A percentile compares a stretch with the other conserved stretches of the same genome.
Conservation (phyloP, 2,797 vertebrate genomes). For the Phyllotis vaccarum region DNA sequence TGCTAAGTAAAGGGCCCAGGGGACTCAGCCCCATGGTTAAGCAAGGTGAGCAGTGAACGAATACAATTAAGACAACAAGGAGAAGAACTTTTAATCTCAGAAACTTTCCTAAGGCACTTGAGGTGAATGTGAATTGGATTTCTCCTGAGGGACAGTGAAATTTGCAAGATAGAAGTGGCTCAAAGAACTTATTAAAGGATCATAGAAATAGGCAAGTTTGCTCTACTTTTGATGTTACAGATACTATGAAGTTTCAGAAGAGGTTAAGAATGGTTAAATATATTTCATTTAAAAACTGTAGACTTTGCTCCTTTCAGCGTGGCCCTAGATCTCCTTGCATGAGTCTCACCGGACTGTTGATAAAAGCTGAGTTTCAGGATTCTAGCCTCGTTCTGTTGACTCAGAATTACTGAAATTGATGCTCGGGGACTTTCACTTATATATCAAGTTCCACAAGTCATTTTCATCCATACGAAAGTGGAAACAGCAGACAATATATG, state of each 20-base stretch:
- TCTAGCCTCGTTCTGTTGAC: not conserved
- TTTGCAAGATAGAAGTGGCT: not conserved
- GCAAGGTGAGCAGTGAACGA: not conserved
- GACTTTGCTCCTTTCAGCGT: not conserved
- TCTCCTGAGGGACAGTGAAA: conserved; percentile 6
- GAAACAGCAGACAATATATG: not conserved
- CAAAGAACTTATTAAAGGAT: not conserved
- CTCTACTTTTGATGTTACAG: not conserved
- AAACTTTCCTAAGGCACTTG: conserved; percentile 53
- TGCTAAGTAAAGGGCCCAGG: conserved; percentile 12
- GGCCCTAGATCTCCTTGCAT: not conserved
- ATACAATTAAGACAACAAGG: conserved; percentile 45
- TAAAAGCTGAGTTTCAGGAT: not conserved
- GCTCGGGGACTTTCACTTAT: not conserved
- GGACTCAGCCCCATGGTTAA: not conserved
- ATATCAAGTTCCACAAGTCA: not conserved
- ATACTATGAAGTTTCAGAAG: not conserved
- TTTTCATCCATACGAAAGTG: not conserved
- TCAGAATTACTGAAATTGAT: not conserved
- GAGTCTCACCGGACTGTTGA: not conserved
- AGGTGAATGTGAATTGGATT: conserved; percentile 36
- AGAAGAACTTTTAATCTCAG: conserved; percentile 67
- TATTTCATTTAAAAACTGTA: not conserved
- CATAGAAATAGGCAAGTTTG: not conserved
- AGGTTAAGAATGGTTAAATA: not conserved